phyloP scores from a whole-genome alignment of 53 echinoderm and acorn worm genomes.

The Mesocentrotus franciscanus region DNA sequence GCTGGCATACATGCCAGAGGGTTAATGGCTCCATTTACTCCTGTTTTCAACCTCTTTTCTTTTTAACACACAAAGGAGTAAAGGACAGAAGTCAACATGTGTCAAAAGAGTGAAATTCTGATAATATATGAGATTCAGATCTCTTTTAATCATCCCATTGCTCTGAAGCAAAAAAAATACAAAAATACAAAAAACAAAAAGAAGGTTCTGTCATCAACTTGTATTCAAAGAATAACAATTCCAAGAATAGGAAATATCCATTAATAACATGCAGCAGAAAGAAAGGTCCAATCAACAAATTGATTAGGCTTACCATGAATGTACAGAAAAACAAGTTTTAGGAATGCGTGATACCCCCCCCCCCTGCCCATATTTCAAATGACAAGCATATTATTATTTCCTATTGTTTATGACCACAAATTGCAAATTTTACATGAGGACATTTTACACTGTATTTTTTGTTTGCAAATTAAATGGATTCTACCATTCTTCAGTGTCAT shows the following conservation, averaged over 20 bases:
- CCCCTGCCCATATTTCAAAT: too few relatives aligned
- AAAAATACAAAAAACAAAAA: neutral
- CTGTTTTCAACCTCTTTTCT: neutral
- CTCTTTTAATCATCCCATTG: neutral
- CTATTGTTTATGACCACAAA: too few relatives aligned
- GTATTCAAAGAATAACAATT: neutral
- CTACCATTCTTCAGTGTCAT: too few relatives aligned
- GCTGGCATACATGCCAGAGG: neutral
- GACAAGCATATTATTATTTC: too few relatives aligned
- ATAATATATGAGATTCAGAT: neutral
- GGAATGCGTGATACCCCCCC: too few relatives aligned
- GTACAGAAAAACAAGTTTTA: too few relatives aligned
- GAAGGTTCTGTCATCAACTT: neutral
- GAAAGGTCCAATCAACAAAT: too few relatives aligned
- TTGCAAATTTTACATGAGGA: too few relatives aligned
- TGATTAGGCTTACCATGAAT: too few relatives aligned
- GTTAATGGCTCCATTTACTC: constrained; percentile 9
- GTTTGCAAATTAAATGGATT: too few relatives aligned
- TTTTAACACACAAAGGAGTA: constrained; percentile 19
- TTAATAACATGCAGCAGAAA: neutral
- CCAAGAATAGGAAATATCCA: neutral
- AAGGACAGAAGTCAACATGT: constrained; percentile 3
- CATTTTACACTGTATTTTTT: too few relatives aligned
- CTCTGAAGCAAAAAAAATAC: neutral
- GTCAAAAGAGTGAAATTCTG: neutral